A percentile compares a stretch with the other conserved stretches of the same genome.
phyloP scores from a whole-genome alignment of 2,888 invertebrate species.

The Hydrotaea diabolus region DNA sequence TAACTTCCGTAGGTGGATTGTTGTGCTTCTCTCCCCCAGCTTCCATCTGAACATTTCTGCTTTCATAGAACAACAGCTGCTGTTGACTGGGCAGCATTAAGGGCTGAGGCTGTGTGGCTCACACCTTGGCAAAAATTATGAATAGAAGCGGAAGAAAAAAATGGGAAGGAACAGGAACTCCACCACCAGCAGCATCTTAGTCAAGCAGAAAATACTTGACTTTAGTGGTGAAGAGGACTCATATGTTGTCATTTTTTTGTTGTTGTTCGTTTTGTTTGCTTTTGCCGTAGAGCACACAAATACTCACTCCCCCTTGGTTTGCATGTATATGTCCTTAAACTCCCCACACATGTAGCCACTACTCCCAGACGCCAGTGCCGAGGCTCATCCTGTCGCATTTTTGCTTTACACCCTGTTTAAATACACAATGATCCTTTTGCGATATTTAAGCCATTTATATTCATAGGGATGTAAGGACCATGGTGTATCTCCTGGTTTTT shows the following conservation, averaged over 20 bases:
- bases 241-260: constrained; percentile 60
- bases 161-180: background rate
- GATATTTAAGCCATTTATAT: constrained; percentile 26
- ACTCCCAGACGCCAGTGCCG: background rate
- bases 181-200: constrained; percentile 33
- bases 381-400: background rate
- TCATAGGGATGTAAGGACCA: constrained; percentile 14
- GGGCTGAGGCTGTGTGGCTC: background rate
- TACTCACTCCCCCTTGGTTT: constrained; percentile 7
- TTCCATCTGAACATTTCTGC: background rate
- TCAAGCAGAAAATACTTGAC: constrained; percentile 62
- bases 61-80: background rate
- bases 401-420: background rate
- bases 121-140: constrained; percentile 4
- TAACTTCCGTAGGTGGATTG: constrained; percentile 35
- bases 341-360: background rate
- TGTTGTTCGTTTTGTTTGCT: constrained; percentile 40
- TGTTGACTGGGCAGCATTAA: constrained; percentile 12
- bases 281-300: constrained; percentile 13
- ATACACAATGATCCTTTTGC: background rate
- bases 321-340: background rate
- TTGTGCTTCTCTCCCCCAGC: constrained; percentile 1
- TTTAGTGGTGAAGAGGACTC: constrained; percentile 63
- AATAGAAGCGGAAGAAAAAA: background rate
- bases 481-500: background rate